Evolutionary conservation across 2,888 invertebrate species (phyloP), one percentile per base, ranked within the genome.

Genomic region (Hydriomena furcata): DNA sequence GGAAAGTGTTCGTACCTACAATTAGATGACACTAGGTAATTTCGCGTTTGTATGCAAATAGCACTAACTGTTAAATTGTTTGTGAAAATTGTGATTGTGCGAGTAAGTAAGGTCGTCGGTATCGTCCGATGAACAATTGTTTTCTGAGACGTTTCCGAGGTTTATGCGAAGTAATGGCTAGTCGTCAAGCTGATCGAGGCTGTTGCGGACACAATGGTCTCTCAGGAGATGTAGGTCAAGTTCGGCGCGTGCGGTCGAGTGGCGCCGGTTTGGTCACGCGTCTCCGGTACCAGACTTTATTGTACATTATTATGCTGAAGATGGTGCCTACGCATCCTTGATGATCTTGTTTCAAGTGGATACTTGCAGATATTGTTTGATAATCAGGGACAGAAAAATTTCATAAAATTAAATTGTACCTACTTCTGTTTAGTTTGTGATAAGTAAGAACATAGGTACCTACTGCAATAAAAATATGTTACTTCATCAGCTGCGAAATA

Each of bases 211-310:
- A 89, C 88, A 89, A 88, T 88, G 70, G 82, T 68, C 71, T 79
- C 76, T 75, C 63, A 61, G 62, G 71, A 72, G 73, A 84, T 82
- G 86, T 88, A 68, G 86, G 89, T 87, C 88, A 89, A 89, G 88
- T 87, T 85, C 76, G 73, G 63, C 66, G 66, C 73, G 75, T 74
- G 71, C 76, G 70, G 61, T 71, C 66, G 65, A 74, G 62, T 67
- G 72, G 66, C 70, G 73, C 63, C 47, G 48, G 62, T 63, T 55
- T 62, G 61, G 72, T 79, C 74, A 80, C 76, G 77, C 77, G 68
- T 69, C 64, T 63, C 53, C 54, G 55, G 38, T 51, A 45, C 48
- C 53, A 52, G 48, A 50, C 40, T 40, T 5, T 40, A 13, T 20
- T 34, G 34, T 35, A 49, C 31, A 42, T 49, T 42, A 31, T 31